These are phyloP conservation scores for Lepidotrigona ventralis DNA, from an alignment of 1,140 invertebrate genomes.

Conservation along the genomic window DNA sequence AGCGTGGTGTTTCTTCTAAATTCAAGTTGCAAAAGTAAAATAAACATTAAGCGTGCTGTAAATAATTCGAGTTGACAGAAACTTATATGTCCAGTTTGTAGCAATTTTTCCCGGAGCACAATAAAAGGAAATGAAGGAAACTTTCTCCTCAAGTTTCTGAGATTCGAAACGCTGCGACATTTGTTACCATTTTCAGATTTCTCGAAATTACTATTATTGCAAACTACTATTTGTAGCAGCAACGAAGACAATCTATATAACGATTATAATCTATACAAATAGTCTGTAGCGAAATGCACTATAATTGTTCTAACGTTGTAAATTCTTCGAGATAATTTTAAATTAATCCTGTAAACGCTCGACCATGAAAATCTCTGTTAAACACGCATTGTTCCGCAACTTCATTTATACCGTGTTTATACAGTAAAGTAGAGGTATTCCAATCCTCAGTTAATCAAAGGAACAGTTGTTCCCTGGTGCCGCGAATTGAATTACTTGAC, in stretches of 20 bases:
- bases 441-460: not conserved
- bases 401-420: not conserved
- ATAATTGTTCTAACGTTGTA: not conserved
- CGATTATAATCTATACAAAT: not conserved
- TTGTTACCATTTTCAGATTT: not conserved
- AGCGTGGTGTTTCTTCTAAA: no score
- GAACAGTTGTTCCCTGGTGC: not conserved
- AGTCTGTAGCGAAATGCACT: not conserved
- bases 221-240: not conserved
- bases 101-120: no score
- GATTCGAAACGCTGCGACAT: not conserved
- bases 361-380: not conserved
- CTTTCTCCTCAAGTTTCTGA: no score
- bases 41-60: no score
- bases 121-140: no score
- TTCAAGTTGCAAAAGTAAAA: no score
- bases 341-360: not conserved
- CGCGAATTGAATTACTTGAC: slow-evolving; percentile 12
- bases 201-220: not conserved
- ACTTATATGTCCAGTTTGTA: no score
- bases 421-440: not conserved
- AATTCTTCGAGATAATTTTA: not conserved
- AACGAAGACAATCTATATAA: not conserved
- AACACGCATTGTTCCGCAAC: not conserved
- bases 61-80: no score